Percentiles rank a stretch among this genome's conserved stretches.
These are phyloP conservation scores for Pachyuromys duprasi DNA, from an alignment of 2,797 vertebrate genomes.

Conservation along the genomic window DNA sequence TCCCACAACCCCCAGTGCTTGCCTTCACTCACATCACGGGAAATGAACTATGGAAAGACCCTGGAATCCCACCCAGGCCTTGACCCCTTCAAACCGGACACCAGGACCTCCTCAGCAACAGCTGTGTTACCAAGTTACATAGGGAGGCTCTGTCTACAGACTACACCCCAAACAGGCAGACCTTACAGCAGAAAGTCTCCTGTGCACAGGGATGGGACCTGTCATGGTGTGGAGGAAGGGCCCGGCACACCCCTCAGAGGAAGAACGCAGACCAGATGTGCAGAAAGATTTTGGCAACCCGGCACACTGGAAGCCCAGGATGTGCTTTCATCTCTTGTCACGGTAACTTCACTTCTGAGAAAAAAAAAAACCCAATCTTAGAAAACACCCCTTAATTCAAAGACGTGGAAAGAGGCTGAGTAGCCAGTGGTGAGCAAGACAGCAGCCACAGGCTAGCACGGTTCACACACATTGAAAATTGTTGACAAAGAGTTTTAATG, in stretches of 20 bases:
- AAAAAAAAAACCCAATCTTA: not conserved
- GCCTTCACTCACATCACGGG: rapidly evolving
- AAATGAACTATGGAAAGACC: not conserved
- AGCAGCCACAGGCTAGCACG: rapidly evolving
- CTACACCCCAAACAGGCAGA: not conserved
- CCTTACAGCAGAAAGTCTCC: too few relatives aligned
- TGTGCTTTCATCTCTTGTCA: not conserved
- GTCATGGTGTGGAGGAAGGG: too few relatives aligned
- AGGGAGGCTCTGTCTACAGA: not conserved
- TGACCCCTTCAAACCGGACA: not conserved
- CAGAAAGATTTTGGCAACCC: rapidly evolving
- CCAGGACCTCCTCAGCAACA: not conserved
- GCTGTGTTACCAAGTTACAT: not conserved
- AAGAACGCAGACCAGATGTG: rapidly evolving
- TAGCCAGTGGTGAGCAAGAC: rapidly evolving
- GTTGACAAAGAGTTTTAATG: not conserved
- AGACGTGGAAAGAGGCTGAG: not conserved
- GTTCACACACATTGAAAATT: not conserved
- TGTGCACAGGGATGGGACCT: not conserved
- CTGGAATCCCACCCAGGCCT: not conserved
- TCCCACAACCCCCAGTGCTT: not conserved
- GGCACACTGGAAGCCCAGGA: not conserved
- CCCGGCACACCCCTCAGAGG: rapidly evolving
- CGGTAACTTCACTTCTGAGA: not conserved
- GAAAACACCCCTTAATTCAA: not conserved